A percentile compares a stretch with the other conserved stretches of the same genome.
Conservation (phyloP, 2,888 invertebrate species). For the Hypsopygia costalis region DNA sequence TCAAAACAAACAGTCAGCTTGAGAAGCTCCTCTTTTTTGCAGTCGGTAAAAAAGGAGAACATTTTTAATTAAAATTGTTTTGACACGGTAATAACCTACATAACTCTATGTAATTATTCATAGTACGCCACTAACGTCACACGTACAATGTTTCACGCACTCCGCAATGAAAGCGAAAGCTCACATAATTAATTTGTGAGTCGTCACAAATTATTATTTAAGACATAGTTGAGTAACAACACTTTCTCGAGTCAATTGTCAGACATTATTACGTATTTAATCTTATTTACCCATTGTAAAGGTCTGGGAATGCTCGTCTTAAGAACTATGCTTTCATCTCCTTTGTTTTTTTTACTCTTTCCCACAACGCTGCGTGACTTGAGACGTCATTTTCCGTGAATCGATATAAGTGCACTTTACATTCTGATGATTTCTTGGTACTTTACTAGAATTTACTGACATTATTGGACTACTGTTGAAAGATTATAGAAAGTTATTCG, state of each 20-base stretch:
- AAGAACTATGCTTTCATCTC: conserved; percentile 22
- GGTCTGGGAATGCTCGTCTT: conserved; percentile 19
- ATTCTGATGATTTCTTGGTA: conserved; percentile 6
- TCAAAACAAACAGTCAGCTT: no score
- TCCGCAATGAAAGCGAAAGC: conserved; percentile 21
- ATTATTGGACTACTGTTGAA: no score
- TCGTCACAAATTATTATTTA: conserved; percentile 30
- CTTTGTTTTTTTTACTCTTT: conserved; percentile 25
- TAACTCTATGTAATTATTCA: neutral
- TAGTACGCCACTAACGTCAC: neutral
- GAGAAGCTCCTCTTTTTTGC: no score
- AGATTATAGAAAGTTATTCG: no score
- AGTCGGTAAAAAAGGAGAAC: no score
- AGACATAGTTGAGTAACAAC: conserved; percentile 23
- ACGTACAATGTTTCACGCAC: conserved; percentile 14
- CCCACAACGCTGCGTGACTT: conserved; percentile 18
- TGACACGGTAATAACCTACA: neutral
- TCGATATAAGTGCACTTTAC: conserved; percentile 6
- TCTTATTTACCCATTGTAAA: conserved; percentile 25
- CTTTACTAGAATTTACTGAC: neutral
- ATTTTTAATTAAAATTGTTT: neutral
- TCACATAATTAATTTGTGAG: conserved; percentile 25
- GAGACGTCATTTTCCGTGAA: conserved; percentile 9
- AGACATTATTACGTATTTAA: conserved; percentile 20
- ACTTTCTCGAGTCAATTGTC: conserved; percentile 26